A percentile compares a stretch with the other conserved stretches of the same genome.
These are phyloP conservation scores for Saguinus imperator DNA, from an alignment of 2,113 vertebrate species.

Conservation along the genomic window DNA sequence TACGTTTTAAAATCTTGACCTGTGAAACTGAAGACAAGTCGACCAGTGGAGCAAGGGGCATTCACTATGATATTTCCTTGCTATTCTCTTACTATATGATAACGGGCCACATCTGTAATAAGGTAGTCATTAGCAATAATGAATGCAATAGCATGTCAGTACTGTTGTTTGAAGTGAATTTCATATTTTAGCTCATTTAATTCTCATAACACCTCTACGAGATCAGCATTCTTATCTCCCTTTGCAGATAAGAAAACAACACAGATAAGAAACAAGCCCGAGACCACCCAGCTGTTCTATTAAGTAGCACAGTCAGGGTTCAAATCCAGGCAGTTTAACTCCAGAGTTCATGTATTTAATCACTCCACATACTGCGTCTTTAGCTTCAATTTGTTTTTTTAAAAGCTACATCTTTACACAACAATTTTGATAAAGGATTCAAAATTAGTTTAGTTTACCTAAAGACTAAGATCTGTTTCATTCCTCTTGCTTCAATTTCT, in stretches of 20 bases:
- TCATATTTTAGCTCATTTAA: neutral
- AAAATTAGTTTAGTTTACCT: conserved; percentile 3
- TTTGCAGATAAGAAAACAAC: conserved; percentile 10
- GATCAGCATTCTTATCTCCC: neutral
- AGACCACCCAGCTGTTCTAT: neutral
- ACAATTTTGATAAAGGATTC: conserved; percentile 16
- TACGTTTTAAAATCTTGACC: neutral
- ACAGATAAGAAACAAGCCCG: neutral
- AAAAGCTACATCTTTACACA: neutral
- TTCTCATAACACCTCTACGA: neutral
- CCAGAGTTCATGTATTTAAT: neutral
- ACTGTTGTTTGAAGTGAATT: neutral
- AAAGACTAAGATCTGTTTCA: neutral
- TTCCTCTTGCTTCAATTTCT: neutral
- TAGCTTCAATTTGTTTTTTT: conserved; percentile 5
- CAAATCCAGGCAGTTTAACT: neutral
- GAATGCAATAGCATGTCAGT: neutral
- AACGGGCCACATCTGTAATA: neutral
- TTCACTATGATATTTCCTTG: neutral
- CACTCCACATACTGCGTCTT: neutral
- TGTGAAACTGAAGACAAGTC: neutral
- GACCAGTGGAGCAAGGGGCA: neutral
- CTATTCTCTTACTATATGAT: neutral
- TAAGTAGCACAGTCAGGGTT: neutral
- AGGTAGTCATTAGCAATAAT: neutral